phyloP scores from a whole-genome alignment of 2,113 vertebrate genomes.

The Circaetus gallicus region DNA sequence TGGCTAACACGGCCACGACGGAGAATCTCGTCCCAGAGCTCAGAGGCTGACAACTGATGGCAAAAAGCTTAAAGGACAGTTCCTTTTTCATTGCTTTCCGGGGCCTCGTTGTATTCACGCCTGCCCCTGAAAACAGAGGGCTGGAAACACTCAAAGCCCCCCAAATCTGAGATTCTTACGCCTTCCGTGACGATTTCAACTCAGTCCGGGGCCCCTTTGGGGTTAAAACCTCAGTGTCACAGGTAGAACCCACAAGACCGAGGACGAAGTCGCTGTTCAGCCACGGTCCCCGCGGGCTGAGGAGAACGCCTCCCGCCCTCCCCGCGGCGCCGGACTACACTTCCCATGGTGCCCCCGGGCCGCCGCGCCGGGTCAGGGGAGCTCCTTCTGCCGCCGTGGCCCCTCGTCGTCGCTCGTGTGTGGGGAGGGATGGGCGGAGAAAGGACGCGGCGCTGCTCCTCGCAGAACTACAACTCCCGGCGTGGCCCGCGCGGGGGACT shows the following conservation, averaged over 20 bases:
- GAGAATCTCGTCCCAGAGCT: fast-evolving
- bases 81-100: neutral
- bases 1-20: fast-evolving
- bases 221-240: fast-evolving
- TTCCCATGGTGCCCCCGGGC: conserved; percentile 60
- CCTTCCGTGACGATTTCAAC: no score
- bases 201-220: fast-evolving
- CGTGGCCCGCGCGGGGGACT: neutral
- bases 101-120: fast-evolving
- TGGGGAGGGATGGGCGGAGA: no score
- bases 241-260: fast-evolving
- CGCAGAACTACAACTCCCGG: neutral
- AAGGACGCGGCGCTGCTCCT: no score
- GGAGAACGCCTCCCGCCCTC: fast-evolving
- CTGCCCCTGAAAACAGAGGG: neutral
- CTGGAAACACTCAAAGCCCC: neutral
- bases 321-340: conserved; percentile 14
- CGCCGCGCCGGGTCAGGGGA: no score
- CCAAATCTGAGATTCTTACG: fast-evolving
- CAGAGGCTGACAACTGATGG: neutral
- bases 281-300: no score
- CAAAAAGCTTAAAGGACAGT: neutral
- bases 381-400: no score
- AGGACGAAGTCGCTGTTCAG: fast-evolving
- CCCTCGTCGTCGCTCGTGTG: no score